phyloP scores from a whole-genome alignment of 2,113 vertebrate species.

The Colistium nudipinnis region DNA sequence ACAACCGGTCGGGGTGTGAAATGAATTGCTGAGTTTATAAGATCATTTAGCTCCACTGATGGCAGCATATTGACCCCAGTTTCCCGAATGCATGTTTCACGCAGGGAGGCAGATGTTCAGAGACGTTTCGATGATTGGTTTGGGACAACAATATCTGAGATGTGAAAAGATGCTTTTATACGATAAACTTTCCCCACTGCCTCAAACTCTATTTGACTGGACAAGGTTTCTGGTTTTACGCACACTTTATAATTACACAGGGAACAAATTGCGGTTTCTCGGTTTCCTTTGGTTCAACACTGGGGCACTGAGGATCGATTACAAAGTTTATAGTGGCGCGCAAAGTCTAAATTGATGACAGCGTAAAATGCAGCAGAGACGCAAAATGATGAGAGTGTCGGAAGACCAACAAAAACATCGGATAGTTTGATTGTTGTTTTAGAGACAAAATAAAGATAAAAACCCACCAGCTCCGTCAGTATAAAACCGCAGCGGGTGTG shows the following conservation, averaged over 20 bases:
- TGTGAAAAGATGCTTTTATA: too few species aligned
- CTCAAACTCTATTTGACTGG: neutral
- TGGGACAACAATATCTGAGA: too few species aligned
- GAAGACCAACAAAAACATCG: neutral
- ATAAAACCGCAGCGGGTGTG: neutral
- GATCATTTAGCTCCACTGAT: constrained; percentile 40
- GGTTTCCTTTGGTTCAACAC: neutral
- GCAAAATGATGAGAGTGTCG: neutral
- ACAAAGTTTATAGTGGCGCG: constrained; percentile 27
- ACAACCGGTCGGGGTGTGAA: constrained; percentile 24
- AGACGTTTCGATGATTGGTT: neutral
- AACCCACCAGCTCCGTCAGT: neutral
- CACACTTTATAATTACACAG: constrained; percentile 19
- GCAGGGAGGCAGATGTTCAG: constrained; percentile 7
- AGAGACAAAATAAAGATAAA: neutral
- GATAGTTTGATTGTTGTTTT: neutral
- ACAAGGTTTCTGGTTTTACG: neutral
- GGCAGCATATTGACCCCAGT: constrained; percentile 22
- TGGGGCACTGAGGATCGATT: constrained; percentile 36
- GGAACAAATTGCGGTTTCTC: constrained; percentile 23
- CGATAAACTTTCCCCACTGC: too few species aligned
- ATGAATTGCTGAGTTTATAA: constrained; percentile 19
- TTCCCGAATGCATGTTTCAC: constrained; percentile 13
- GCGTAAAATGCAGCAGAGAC: constrained; percentile 29
- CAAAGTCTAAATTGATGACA: constrained; percentile 30